Evolutionary conservation across 2,888 invertebrate species (phyloP), one percentile per base, ranked within the genome.

Genomic region (Diloba caeruleocephala): DNA sequence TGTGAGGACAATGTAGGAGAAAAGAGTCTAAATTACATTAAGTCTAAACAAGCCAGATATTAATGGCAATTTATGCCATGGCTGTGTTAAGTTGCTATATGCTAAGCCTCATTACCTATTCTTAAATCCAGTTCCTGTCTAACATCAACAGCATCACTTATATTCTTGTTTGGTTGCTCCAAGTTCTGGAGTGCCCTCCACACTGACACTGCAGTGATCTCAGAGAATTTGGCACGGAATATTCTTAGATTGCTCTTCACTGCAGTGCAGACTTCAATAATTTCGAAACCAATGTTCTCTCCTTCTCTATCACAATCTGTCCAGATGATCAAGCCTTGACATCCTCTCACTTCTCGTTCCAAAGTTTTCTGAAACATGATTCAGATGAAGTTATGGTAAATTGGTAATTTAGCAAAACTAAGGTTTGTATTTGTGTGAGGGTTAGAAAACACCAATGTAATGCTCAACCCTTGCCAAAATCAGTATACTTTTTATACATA

Each of bases 251-350:
- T 95, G 4, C 95, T 95, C 78, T 97, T 98, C 0, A 97, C 87
- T n/a, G 95, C 96, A 56, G 94, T 95, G 81, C 99, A 99, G 5
- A 99, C 98, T 85, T 97, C 90, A 41, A 99, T 98, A 23, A 99
- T 96, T 94, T 99, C 99, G 94, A 96, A 99, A 0, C 99, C 99
- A 84, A 99, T 99, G 85, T 99, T 99, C 90, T 99, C 99, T 21
- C 99, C 99, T 94, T 99, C 99, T 89, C 99, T 95, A 94, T 99
- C 99, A 93, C 99, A 99, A 98, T 99, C 99, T 0, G 99, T 99
- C 99, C 99, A 99, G 71, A 99, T 97, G 12, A 99, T 97, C 2
- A 99, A 93, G 0, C 96, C 95, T 66, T 95, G 91, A 74, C 97
- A 97, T 25, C 87, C 81, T 12, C 94, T 87, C 1, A 96, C 90